Evolutionary conservation across 30 jellyfish, hydroid and myxozoan genomes (phyloP).

Genomic region (Pseudorhiza aurosa): DNA sequence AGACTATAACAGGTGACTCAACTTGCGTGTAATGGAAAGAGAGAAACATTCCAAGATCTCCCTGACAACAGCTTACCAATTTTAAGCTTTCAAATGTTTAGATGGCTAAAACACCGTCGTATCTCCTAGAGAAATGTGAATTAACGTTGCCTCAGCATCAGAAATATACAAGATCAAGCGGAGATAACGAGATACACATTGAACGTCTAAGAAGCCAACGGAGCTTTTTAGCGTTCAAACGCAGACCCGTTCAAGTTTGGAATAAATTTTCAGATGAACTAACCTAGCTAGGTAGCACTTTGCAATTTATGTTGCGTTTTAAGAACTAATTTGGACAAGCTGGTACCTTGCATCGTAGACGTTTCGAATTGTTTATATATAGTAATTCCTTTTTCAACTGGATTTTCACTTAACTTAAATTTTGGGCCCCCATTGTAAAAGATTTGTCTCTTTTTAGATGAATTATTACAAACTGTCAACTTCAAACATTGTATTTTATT

Average conservation of each 20-base stretch:
- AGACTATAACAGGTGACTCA: constrained; percentile 40
- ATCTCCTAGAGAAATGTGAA: constrained; percentile 18
- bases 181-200: constrained; percentile 34
- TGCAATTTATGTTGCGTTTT: not conserved
- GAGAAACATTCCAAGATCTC: constrained; percentile 31
- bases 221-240: constrained; percentile 40
- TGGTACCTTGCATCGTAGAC: no score
- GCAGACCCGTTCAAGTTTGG: constrained; percentile 40
- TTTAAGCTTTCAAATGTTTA: no score
- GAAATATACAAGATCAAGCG: constrained; percentile 46
- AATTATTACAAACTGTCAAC: not conserved
- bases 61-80: constrained; percentile 40
- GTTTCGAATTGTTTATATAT: no score
- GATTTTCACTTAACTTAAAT: no score
- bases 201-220: constrained; percentile 25
- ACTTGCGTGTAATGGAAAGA: constrained; percentile 52
- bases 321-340: constrained; percentile 32
- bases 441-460: not conserved
- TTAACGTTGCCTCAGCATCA: constrained; percentile 46
- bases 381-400: not conserved
- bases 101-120: constrained; percentile 37
- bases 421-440: not conserved
- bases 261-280: constrained; percentile 33
- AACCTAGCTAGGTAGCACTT: constrained; percentile 27
- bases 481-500: no score